phyloP scores from a whole-genome alignment of 2,113 vertebrate genomes.

The Rhegmatorhina hoffmannsi region DNA sequence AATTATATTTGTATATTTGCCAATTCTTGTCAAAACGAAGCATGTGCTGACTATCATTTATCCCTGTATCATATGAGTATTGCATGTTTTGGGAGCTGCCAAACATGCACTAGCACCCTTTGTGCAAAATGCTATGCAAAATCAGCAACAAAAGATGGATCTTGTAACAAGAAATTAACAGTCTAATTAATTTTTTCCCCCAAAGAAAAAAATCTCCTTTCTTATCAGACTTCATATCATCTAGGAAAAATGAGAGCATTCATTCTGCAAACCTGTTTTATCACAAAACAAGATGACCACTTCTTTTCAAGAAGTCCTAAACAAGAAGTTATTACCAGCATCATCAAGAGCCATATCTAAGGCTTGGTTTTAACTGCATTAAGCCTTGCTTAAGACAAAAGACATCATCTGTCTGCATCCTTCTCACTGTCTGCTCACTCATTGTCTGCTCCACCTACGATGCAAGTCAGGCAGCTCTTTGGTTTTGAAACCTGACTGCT shows the following conservation, averaged over 20 bases:
- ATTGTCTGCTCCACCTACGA: slow-evolving; percentile 18
- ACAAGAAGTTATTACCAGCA: not conserved
- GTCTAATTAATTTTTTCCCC: not conserved
- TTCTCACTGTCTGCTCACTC: slow-evolving; percentile 6
- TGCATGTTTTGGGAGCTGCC: not conserved
- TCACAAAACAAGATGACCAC: not conserved
- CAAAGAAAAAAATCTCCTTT: not conserved
- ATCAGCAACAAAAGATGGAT: not conserved
- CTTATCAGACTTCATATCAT: not conserved
- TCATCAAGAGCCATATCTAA: not conserved
- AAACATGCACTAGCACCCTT: not conserved
- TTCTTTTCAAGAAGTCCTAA: not conserved
- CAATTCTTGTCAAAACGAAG: not conserved
- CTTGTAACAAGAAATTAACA: not conserved
- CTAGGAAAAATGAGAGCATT: not conserved
- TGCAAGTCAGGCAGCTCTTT: slow-evolving; percentile 34
- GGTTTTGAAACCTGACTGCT: slow-evolving; percentile 51
- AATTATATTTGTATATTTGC: not conserved
- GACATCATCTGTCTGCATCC: not conserved
- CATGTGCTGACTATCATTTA: not conserved
- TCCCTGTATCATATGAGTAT: not conserved
- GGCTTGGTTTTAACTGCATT: not conserved
- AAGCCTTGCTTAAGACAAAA: not conserved
- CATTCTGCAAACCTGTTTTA: not conserved
- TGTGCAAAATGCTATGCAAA: not conserved